Percentiles rank a stretch among this genome's conserved stretches.
phyloP scores from a whole-genome alignment of 2,888 invertebrate species.

The Glyphotaelius pellucidus region DNA sequence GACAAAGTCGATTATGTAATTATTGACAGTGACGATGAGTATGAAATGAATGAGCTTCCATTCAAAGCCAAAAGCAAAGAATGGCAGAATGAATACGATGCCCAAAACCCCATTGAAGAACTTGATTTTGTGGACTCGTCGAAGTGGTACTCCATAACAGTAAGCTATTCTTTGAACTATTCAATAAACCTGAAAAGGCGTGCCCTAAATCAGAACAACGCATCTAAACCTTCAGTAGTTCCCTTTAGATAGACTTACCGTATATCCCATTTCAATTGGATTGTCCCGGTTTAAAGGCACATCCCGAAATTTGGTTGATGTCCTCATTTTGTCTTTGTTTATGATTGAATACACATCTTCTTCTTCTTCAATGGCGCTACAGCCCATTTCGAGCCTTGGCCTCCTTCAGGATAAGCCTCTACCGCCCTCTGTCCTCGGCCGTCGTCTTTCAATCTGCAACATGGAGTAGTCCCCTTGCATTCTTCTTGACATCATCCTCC shows the following conservation, averaged over 20 bases:
- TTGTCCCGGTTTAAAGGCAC: neutral
- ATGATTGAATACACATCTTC: no score
- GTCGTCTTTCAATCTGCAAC: no score
- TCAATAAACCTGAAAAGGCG: neutral
- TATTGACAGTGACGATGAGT: slow-evolving; percentile 54
- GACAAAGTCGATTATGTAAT: slow-evolving; percentile 20
- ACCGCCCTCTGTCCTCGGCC: no score
- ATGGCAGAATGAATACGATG: neutral
- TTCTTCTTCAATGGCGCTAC: no score
- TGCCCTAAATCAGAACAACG: neutral
- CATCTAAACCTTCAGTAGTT: neutral
- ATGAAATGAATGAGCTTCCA: slow-evolving; percentile 18
- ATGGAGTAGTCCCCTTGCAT: no score
- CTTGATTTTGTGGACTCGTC: slow-evolving; percentile 48
- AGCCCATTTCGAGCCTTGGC: no score
- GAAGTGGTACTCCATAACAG: slow-evolving; percentile 52
- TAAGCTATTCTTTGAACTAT: slow-evolving; percentile 19
- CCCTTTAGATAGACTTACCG: neutral
- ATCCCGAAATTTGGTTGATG: neutral
- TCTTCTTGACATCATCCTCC: no score
- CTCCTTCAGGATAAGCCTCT: no score
- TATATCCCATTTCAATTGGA: neutral
- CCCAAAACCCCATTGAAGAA: slow-evolving; percentile 28
- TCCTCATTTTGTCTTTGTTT: no score
- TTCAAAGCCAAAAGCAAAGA: slow-evolving; percentile 20